These are phyloP conservation scores for Platerodrilus igneus DNA, from an alignment of 2,888 invertebrate species.

Conservation along the genomic window DNA sequence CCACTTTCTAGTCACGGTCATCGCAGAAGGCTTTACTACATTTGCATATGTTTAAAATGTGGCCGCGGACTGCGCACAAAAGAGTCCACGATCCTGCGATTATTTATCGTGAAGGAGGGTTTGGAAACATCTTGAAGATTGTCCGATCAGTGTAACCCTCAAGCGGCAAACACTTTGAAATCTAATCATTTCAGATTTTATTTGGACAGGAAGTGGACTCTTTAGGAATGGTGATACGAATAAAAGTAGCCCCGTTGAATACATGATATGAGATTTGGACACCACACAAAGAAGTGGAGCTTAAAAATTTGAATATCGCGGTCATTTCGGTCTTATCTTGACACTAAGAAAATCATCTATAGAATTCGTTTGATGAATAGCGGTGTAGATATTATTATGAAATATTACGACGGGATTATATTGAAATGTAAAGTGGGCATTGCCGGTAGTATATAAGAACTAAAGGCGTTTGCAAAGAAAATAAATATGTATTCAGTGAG, in stretches of 20 bases:
- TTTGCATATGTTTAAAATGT: slow-evolving; percentile 50
- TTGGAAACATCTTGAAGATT: slow-evolving; percentile 32
- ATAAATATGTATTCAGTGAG: too few relatives aligned
- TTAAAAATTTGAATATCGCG: slow-evolving; percentile 52
- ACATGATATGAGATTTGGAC: slow-evolving; percentile 43
- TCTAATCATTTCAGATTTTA: slow-evolving; percentile 1
- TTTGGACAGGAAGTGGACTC: slow-evolving; percentile 11
- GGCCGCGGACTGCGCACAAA: slow-evolving; percentile 46
- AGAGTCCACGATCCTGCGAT: slow-evolving; percentile 46
- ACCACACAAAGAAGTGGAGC: slow-evolving; percentile 46
- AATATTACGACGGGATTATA: slow-evolving; percentile 13
- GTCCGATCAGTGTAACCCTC: slow-evolving; percentile 18
- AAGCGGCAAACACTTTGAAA: slow-evolving; percentile 19
- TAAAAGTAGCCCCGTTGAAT: slow-evolving; percentile 42
- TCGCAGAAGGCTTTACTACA: slow-evolving; percentile 42
- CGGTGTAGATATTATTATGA: slow-evolving; percentile 24
- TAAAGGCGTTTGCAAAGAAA: too few relatives aligned
- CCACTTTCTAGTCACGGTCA: slow-evolving; percentile 47
- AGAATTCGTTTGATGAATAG: slow-evolving; percentile 44
- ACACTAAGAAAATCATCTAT: slow-evolving; percentile 48
- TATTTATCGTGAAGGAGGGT: slow-evolving; percentile 44
- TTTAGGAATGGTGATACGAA: slow-evolving; percentile 31
- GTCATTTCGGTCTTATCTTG: slow-evolving; percentile 48
- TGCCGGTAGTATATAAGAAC: too few relatives aligned
- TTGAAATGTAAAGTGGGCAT: slow-evolving; percentile 9